Evolutionary conservation across 2,797 vertebrate genomes (phyloP), one percentile per base, ranked within the genome.

Genomic region (Ceryle rudis): DNA sequence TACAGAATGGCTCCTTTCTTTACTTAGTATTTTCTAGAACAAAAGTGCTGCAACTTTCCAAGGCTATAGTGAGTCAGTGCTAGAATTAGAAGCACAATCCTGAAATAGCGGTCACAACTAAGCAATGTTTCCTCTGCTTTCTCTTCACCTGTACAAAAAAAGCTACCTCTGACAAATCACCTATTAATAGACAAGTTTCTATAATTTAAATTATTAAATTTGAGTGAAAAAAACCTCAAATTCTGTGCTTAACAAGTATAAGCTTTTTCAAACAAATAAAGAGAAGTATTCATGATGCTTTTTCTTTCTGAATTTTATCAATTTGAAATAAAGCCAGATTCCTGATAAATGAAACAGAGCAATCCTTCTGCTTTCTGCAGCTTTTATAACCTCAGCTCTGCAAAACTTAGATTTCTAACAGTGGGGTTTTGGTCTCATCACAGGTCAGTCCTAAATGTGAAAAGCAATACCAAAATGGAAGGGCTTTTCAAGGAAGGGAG

Each of bases 41-140:
- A 96, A 97, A 96, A 94, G 95, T 5, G 0, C 73, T 90, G 74
- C n/a, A 51, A 77, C 92, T 95, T 89, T 95, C 90, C 95, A 92
- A 93, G 86, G 64, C 83, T 92, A 26, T 2, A 80, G 46, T 55
- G 88, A 95, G 83, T 77, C 92, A 90, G 73, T 33, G 73, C 86
- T 93, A 66, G 80, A 90, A 90, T 84, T 58, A 93, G 92, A 81
- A 86, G 54, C 35, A 13, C 2, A 19, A 33, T 29, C 83, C 70
- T 70, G 90, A 55, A 95, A 89, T 7, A 92, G 81, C 0, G 1
- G 84, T 89, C 81, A 86, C 42, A 51, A 65, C 49, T 62, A 29
- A 10, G 42, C 51, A 73, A 44, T 29, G 39, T 51, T 54, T 64
- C 35, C 81, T 81, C 51, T 94, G 46, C 93, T 69, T 83, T 72